phyloP scores from a whole-genome alignment of 2,797 vertebrate species.

The Xiphophorus birchmanni region DNA sequence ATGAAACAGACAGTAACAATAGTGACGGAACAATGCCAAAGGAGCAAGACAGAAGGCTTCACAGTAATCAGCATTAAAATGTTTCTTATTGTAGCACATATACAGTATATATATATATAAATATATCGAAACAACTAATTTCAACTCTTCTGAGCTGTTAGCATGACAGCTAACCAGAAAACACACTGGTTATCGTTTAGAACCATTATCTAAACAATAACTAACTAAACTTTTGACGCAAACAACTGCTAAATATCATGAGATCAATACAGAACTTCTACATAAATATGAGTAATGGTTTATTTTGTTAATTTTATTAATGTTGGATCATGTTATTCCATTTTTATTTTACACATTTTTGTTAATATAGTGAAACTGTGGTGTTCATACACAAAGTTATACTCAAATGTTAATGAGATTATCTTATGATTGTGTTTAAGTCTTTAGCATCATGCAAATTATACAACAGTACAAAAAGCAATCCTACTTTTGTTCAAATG shows the following conservation, averaged over 20 bases:
- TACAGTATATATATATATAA: not conserved
- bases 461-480: not conserved
- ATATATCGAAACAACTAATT: not conserved
- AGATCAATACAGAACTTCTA: not conserved
- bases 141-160: no score
- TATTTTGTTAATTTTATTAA: not conserved
- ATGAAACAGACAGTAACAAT: constrained; percentile 50
- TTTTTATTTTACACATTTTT: not conserved
- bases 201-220: not conserved
- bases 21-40: constrained; percentile 15
- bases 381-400: not conserved
- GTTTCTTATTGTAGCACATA: not conserved
- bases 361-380: not conserved
- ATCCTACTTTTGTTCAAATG: not conserved
- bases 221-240: not conserved
- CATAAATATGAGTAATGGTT: not conserved
- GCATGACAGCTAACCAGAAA: no score
- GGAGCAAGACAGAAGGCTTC: constrained; percentile 20
- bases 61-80: constrained; percentile 2
- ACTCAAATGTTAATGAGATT: not conserved
- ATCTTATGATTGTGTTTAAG: not conserved
- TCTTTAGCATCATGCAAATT: not conserved
- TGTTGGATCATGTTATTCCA: not conserved
- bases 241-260: not conserved
- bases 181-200: no score